These are phyloP conservation scores for Bursaphelenchus mucronatus DNA, from an alignment of 1,140 invertebrate genomes.

Conservation along the genomic window DNA sequence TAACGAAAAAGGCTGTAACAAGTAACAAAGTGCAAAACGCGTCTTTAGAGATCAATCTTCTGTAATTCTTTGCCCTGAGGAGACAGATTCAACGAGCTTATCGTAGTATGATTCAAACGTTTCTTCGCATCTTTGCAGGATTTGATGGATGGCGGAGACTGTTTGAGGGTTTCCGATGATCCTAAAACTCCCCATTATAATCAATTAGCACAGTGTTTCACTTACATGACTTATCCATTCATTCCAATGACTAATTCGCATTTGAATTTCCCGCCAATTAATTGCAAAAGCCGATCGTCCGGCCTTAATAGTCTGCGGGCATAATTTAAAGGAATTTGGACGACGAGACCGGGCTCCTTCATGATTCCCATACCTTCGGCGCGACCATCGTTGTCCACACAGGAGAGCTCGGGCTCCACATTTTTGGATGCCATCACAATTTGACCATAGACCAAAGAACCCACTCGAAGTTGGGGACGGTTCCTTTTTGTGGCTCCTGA, in stretches of 20 bases:
- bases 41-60: too few relatives aligned
- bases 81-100: slow-evolving; percentile 7
- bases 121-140: not conserved
- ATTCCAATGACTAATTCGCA: slow-evolving; percentile 42
- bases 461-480: slow-evolving; percentile 73
- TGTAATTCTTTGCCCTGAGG: too few relatives aligned
- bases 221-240: slow-evolving; percentile 41
- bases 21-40: too few relatives aligned
- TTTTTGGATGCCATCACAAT: slow-evolving; percentile 43
- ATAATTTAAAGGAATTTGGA: slow-evolving; percentile 30
- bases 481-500: slow-evolving; percentile 86
- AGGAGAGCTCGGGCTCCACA: slow-evolving; percentile 42
- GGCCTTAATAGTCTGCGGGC: slow-evolving; percentile 32
- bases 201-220: not conserved
- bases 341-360: slow-evolving; percentile 31
- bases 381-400: slow-evolving; percentile 40
- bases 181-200: slow-evolving; percentile 1
- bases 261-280: slow-evolving; percentile 33
- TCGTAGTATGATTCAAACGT: slow-evolving; percentile 21
- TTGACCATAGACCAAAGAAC: slow-evolving; percentile 76
- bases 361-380: slow-evolving; percentile 42
- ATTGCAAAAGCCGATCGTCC: slow-evolving; percentile 24
- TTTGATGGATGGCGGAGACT: slow-evolving; percentile 7
- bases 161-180: slow-evolving; percentile 11
- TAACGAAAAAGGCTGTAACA: too few relatives aligned